Conservation (phyloP, 2,888 invertebrate genomes). For the Drosophila hamatofila region DNA sequence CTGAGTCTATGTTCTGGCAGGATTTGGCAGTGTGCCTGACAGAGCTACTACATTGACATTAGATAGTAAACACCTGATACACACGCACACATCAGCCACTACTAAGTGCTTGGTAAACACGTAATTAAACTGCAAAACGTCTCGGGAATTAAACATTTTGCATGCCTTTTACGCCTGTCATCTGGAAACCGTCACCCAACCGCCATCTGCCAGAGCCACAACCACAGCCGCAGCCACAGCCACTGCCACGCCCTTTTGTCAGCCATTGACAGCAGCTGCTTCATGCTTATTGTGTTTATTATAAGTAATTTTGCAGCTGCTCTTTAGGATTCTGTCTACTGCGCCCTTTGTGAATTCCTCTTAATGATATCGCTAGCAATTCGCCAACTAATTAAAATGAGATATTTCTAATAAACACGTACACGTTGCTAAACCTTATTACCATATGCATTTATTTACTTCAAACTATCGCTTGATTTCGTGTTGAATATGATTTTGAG, state of each 20-base stretch:
- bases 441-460: neutral
- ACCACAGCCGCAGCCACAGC: constrained; percentile 12
- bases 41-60: constrained; percentile 35
- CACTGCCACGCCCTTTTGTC: constrained; percentile 38
- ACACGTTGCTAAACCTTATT: too few relatives aligned
- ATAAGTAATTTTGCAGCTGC: constrained; percentile 76
- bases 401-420: neutral
- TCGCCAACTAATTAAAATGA: neutral
- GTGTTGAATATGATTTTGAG: constrained; percentile 1
- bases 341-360: constrained; percentile 6
- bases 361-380: constrained; percentile 10
- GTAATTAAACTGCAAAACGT: constrained; percentile 77
- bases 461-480: neutral
- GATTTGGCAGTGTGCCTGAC: neutral
- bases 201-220: constrained; percentile 11
- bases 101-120: constrained; percentile 65
- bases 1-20: constrained; percentile 1
- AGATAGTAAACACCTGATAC: constrained; percentile 30
- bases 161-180: constrained; percentile 66
- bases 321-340: constrained; percentile 30
- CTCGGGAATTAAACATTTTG: constrained; percentile 71
- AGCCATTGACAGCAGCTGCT: constrained; percentile 73
- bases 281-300: constrained; percentile 73
- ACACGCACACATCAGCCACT: constrained; percentile 12
- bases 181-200: constrained; percentile 50